Base-by-base conservation (phyloP, 2,888 invertebrate species). In the Auanema freiburgensis region DNA sequence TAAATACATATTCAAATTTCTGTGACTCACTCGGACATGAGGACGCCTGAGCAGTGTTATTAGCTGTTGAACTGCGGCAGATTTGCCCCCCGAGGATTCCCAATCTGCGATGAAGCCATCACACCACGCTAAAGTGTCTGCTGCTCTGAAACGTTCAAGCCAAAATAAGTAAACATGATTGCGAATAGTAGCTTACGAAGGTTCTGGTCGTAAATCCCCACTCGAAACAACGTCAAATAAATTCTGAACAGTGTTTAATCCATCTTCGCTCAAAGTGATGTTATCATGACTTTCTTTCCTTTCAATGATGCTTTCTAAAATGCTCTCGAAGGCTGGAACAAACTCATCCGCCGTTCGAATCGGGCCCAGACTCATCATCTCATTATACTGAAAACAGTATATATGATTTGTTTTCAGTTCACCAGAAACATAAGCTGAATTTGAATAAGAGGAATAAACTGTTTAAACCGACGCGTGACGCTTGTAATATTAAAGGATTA, bases 91-190 rank as follows among this genome's bases (percentile, higher is more conserved):
- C 41, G 42, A 42, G 46, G 59, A 62, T 33, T 72, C 72, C 73
- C 70, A 71, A 40, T 73, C 76, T 23, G 58, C 43, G n/a, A 73
- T 63, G 57, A 75, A 68, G 11, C 61, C 68, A 60, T 73, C 72
- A 12, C 71, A 68, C n/a, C 63, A 62, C 8, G 50, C 53, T 1
- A 71, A 54, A 23, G 68, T 65, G 33, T 66, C 66, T 11, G 56
- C 42, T 1, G 59, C 43, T 25, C 70, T 70, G 52, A 55, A 69
- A 59, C 25, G 4, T n/a, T n/a, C n/a, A 55, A 16, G 11, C 24
- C 2, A 23, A 52, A 18, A 52, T 21, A 23, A 52, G n/a, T 8
- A 23, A 41, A 59, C 14, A 40, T 25, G 49, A n/a, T 12, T 8
- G 10, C 23, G 5, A 49, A 16, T 40, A 23, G 8, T 2, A 41